Percentiles rank a stretch among this genome's conserved stretches.
These are phyloP conservation scores for Siphamia tubifer DNA, from an alignment of 2,113 vertebrate species.

Conservation along the genomic window DNA sequence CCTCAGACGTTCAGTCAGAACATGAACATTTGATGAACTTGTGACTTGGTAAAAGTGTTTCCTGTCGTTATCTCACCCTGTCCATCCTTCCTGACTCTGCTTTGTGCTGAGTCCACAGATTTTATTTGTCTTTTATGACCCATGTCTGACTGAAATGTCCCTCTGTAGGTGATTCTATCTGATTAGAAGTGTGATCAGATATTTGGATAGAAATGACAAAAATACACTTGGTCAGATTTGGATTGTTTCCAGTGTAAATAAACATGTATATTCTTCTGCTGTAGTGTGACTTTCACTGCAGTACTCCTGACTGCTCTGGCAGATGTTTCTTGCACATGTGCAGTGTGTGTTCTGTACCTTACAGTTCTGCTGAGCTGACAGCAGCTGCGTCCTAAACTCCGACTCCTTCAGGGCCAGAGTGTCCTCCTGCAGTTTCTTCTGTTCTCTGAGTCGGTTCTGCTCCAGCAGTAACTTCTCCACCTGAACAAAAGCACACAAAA, in stretches of 20 bases:
- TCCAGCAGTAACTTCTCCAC: conserved; percentile 69
- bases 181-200: too few species aligned
- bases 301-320: background rate
- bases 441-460: conserved; percentile 56
- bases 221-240: too few species aligned
- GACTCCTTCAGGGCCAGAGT: conserved; percentile 33
- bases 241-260: too few species aligned
- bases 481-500: conserved; percentile 11
- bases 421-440: conserved; percentile 50
- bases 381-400: background rate
- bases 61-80: conserved; percentile 38
- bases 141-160: too few species aligned
- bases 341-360: conserved; percentile 53
- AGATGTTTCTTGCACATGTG: background rate
- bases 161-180: too few species aligned
- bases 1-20: background rate
- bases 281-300: too few species aligned
- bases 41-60: background rate
- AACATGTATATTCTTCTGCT: too few species aligned
- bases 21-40: background rate
- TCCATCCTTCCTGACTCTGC: conserved; percentile 53
- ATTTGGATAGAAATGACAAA: too few species aligned
- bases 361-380: background rate
- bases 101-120: conserved; percentile 21
- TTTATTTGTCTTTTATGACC: too few species aligned